phyloP scores from a whole-genome alignment of 2,888 invertebrate species.

The Disparrhopalites patrizii region DNA sequence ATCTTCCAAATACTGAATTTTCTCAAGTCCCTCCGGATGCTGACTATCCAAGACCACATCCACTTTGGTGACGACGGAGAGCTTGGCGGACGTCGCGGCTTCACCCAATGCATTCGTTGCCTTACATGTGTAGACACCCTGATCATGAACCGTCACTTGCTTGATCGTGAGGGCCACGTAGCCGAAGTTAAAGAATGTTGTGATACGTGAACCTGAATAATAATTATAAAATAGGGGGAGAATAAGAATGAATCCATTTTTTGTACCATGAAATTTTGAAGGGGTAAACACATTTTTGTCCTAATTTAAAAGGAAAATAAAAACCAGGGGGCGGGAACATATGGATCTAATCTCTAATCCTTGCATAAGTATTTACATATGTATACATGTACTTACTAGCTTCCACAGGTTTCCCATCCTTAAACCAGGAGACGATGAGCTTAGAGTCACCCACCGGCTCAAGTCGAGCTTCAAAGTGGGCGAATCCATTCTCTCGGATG shows the following conservation, averaged over 20 bases:
- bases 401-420: slow-evolving; percentile 84
- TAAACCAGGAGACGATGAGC: slow-evolving; percentile 85
- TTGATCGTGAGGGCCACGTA: slow-evolving; percentile 92
- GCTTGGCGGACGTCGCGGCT: slow-evolving; percentile 73
- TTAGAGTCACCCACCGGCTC: slow-evolving; percentile 90
- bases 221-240: neutral
- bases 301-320: too few species aligned
- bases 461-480: slow-evolving; percentile 91
- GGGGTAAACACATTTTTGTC: too few species aligned
- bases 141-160: slow-evolving; percentile 82
- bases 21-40: slow-evolving; percentile 85
- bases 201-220: slow-evolving; percentile 70
- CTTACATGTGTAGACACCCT: slow-evolving; percentile 75
- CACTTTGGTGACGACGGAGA: slow-evolving; percentile 78
- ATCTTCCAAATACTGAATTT: slow-evolving; percentile 86
- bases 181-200: slow-evolving; percentile 89
- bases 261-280: too few species aligned
- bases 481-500: slow-evolving; percentile 86
- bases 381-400: slow-evolving; percentile 75
- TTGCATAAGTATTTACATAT: too few species aligned
- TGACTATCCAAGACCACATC: slow-evolving; percentile 80
- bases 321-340: neutral
- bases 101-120: slow-evolving; percentile 84
- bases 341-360: neutral
- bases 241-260: too few species aligned